These are phyloP conservation scores for Choreutis nemorana DNA, from an alignment of 2,888 invertebrate genomes.

Conservation along the genomic window DNA sequence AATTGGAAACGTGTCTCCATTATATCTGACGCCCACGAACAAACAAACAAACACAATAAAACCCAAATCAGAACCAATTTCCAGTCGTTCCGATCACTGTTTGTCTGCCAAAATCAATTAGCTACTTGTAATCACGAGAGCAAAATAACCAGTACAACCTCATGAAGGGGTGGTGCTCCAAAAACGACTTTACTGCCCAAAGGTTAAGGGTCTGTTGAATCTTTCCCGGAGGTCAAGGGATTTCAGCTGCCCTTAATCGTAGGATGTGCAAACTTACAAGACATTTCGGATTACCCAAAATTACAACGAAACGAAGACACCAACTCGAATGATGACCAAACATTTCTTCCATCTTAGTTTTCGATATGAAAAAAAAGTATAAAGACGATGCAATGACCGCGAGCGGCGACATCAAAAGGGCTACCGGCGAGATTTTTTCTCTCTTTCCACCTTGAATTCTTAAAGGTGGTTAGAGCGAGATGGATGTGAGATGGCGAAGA, in stretches of 20 bases:
- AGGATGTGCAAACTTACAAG: conserved; percentile 31
- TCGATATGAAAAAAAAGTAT: conserved; percentile 44
- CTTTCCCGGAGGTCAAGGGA: conserved; percentile 6
- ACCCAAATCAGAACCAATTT: conserved; percentile 30
- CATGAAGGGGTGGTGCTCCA: too few species aligned
- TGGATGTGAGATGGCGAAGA: conserved; percentile 22
- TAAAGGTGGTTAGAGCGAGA: conserved; percentile 18
- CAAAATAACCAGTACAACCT: too few species aligned
- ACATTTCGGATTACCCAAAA: conserved; percentile 48
- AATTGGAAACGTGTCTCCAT: conserved; percentile 16
- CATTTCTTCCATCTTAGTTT: conserved; percentile 44
- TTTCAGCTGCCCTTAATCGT: conserved; percentile 28
- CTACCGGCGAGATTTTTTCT: conserved; percentile 32
- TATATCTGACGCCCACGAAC: conserved; percentile 21
- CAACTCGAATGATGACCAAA: conserved; percentile 28
- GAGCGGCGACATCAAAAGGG: conserved; percentile 50
- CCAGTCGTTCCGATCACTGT: conserved; percentile 33
- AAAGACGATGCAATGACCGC: conserved; percentile 47
- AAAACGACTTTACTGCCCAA: too few species aligned
- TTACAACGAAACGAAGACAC: conserved; percentile 45
- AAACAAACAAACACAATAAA: conserved; percentile 31
- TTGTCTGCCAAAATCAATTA: conserved; percentile 56
- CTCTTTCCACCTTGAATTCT: conserved; percentile 17
- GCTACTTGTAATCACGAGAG: conserved; percentile 34
- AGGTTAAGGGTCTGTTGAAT: conserved; percentile 7